Percentiles rank a stretch among this genome's conserved stretches.
Evolutionary conservation across 2,113 vertebrate genomes (phyloP).

Genomic region (Nerophis lumbriciformis): DNA sequence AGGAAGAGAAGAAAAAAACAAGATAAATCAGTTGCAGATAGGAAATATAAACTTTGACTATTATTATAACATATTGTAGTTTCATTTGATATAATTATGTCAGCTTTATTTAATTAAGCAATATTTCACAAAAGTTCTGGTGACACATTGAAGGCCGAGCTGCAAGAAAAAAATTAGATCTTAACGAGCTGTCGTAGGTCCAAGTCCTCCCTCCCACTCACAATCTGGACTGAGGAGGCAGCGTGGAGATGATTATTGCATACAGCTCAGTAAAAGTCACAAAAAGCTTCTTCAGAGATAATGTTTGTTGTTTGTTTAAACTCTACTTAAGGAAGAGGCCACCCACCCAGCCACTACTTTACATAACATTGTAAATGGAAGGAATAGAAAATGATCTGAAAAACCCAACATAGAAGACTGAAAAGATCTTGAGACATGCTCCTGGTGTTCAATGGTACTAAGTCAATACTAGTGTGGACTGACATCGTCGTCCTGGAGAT

Average conservation of each 20-base stretch:
- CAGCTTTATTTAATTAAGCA: too few species aligned
- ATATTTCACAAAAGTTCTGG: too few species aligned
- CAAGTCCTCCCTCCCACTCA: slow-evolving; percentile 50
- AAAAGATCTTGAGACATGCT: background rate
- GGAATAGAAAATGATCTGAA: too few species aligned
- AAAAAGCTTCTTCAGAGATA: background rate
- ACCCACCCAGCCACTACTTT: too few species aligned
- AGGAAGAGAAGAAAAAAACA: slow-evolving; percentile 5
- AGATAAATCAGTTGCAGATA: background rate
- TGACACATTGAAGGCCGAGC: too few species aligned
- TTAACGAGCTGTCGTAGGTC: slow-evolving; percentile 27
- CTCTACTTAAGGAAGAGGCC: too few species aligned
- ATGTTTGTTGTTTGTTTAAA: slow-evolving; percentile 7
- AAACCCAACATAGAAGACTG: too few species aligned
- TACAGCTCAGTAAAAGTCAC: background rate
- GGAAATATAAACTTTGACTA: too few species aligned
- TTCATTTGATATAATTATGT: too few species aligned
- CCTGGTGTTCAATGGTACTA: slow-evolving; percentile 24
- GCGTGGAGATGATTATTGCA: slow-evolving; percentile 17
- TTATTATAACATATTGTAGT: too few species aligned
- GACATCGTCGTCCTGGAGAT: slow-evolving; percentile 23
- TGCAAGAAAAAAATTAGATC: background rate
- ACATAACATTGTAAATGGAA: too few species aligned
- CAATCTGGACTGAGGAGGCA: slow-evolving; percentile 36
- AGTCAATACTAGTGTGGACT: slow-evolving; percentile 1